Base-by-base conservation (phyloP, 2,888 invertebrate species). In the Leptopterna dolabrata region DNA sequence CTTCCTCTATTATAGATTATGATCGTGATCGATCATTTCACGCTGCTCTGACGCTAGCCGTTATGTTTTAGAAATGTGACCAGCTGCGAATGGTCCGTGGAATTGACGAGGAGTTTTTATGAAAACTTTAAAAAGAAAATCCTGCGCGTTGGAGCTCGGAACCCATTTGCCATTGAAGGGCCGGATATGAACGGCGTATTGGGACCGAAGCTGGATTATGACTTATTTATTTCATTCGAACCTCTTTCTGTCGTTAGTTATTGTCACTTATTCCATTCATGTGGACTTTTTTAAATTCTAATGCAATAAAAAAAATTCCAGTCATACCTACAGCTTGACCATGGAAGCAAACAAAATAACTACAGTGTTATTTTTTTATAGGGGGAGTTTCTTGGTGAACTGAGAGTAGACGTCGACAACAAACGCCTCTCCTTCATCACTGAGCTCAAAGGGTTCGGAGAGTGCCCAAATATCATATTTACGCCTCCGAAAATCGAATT, bases 91-190 rank as follows among this genome's bases (percentile, higher is more conserved):
- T 78, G 78, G 78, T 45, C 27, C 13, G 45, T 24, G 7, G 27
- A 24, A 14, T 14, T 78, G 6, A 41, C 2, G 19, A 73, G 73
- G 7, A 73, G 0, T 6, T 16, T 36, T 29, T n/a, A n/a, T 13
- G 73, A 73, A 19, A 73, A 19, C 9, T 0, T 13, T 0, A 30
- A 41, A 30, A 73, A 16, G 16, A 41, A 36, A 36, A 36, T 36
- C 14, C 41, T 30, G 36, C 30, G 36, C 16, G 73, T 36, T n/a
- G 73, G 36, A 30, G 73, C 13, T 24, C 45, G 2, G 45, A 78
- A 78, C 41, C 43, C 45, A 45, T 78, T 78, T 45, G 78, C 45
- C n/a, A 41, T 78, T 78, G 78, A 78, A 45, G 78, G 78, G 45
- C 78, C 78, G 27, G 78, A 43, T 27, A 45, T 27, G 27, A 45